phyloP scores from a whole-genome alignment of 1,140 invertebrate genomes.

The Lineus longissimus region DNA sequence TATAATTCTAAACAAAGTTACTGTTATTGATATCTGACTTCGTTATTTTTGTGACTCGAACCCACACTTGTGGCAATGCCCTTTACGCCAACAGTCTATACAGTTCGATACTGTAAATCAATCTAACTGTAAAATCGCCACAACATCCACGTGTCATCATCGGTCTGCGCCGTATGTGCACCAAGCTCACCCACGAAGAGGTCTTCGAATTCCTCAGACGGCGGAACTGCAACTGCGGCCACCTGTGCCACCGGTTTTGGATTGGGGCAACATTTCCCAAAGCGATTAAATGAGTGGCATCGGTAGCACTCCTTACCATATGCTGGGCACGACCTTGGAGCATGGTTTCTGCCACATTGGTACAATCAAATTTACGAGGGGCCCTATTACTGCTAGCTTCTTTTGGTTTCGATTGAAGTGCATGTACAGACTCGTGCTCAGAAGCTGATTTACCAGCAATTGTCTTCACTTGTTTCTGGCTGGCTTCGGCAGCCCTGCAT shows the following conservation, averaged over 20 bases:
- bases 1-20: not conserved
- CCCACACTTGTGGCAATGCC: not conserved
- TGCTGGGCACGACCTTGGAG: not conserved
- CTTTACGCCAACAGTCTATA: slow-evolving; percentile 38
- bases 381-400: not conserved
- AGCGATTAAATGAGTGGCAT: not conserved
- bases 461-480: not conserved
- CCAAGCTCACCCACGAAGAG: not conserved
- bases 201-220: slow-evolving; percentile 5
- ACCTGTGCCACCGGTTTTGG: not conserved
- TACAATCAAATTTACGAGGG: not conserved
- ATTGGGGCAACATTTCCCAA: not conserved
- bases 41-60: too few species aligned
- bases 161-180: not conserved
- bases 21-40: too few species aligned
- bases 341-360: not conserved
- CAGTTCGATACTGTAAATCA: too few species aligned
- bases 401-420: not conserved
- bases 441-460: not conserved
- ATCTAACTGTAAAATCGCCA: too few species aligned
- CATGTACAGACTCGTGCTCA: not conserved
- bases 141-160: slow-evolving; percentile 48
- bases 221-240: too few species aligned
- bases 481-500: not conserved
- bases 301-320: slow-evolving; percentile 5